Percentiles rank a stretch among this genome's conserved stretches.
Conservation (phyloP, 35 echinoderm and acorn worm species). For the Heliocidaris tuberculata region DNA sequence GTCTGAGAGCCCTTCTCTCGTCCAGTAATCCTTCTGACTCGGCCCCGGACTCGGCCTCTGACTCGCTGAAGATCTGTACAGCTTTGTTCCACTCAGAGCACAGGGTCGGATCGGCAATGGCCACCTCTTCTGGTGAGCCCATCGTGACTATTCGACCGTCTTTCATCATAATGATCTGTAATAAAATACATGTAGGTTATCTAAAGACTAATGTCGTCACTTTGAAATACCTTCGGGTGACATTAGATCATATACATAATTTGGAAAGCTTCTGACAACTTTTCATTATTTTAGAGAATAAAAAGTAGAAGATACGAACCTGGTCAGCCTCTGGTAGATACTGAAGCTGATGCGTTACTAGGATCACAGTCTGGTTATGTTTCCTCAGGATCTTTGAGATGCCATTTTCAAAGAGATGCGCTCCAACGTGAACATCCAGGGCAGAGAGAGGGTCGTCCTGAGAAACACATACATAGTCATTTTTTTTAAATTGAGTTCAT, state of each 20-base stretch:
- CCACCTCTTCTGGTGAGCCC: conserved; percentile 63
- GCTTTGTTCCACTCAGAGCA: conserved; percentile 67
- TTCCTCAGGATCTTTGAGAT: conserved; percentile 66
- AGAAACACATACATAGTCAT: not conserved
- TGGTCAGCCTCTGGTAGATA: conserved; percentile 72
- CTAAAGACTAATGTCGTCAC: not conserved
- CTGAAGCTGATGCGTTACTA: conserved; percentile 93
- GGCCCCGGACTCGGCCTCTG: conserved; percentile 42
- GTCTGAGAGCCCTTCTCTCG: conserved; percentile 34
- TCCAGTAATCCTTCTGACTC: conserved; percentile 53
- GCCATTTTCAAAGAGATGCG: conserved; percentile 88
- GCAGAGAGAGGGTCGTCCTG: conserved; percentile 94
- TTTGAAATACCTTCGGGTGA: too few species aligned
- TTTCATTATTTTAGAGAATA: too few species aligned
- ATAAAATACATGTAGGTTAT: not conserved
- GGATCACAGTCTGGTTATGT: conserved; percentile 62
- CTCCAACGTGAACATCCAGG: conserved; percentile 87
- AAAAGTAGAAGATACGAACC: conserved; percentile 42
- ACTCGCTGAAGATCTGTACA: conserved; percentile 49
- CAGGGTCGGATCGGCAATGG: conserved; percentile 45
- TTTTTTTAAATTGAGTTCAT: too few species aligned
- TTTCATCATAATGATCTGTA: conserved; percentile 73
- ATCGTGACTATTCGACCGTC: conserved; percentile 61
- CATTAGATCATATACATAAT: too few species aligned
- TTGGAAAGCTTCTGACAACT: too few species aligned